A percentile compares a stretch with the other conserved stretches of the same genome.
These are phyloP conservation scores for Salminus brasiliensis DNA, from an alignment of 2,113 vertebrate species.

Conservation along the genomic window DNA sequence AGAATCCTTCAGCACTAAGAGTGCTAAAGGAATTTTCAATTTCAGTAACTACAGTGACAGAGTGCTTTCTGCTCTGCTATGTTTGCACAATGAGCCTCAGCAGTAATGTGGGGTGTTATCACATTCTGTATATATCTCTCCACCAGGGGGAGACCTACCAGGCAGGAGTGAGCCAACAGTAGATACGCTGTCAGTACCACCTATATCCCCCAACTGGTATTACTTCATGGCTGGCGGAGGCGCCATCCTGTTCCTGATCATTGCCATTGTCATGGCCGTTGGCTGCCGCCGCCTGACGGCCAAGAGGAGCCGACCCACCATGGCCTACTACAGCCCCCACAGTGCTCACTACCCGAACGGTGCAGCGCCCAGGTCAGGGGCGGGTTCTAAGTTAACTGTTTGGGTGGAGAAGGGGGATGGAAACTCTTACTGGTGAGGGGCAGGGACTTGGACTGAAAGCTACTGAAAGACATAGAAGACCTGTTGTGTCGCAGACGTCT, in stretches of 20 bases:
- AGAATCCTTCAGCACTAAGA: not conserved
- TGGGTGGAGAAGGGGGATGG: slow-evolving; percentile 88
- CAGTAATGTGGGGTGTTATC: slow-evolving; percentile 35
- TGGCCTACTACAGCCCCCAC: slow-evolving; percentile 98
- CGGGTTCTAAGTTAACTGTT: slow-evolving; percentile 95
- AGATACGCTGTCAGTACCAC: slow-evolving; percentile 93
- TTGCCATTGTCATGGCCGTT: slow-evolving; percentile 93
- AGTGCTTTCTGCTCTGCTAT: slow-evolving; percentile 36
- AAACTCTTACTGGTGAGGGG: slow-evolving; percentile 78
- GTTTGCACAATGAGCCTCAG: slow-evolving; percentile 43
- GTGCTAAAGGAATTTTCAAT: not conserved
- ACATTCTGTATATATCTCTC: slow-evolving; percentile 87
- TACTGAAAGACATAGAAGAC: slow-evolving; percentile 8
- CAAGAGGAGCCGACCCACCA: slow-evolving; percentile 97
- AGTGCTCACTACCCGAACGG: slow-evolving; percentile 86
- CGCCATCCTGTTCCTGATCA: slow-evolving; percentile 93
- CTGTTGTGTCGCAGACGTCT: slow-evolving; percentile 25
- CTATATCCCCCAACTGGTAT: slow-evolving; percentile 99
- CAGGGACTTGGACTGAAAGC: not conserved
- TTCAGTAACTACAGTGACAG: slow-evolving; percentile 27
- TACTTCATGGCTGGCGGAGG: slow-evolving; percentile 97
- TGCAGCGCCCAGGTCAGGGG: slow-evolving; percentile 77
- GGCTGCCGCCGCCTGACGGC: slow-evolving; percentile 98
- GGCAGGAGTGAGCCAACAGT: slow-evolving; percentile 89
- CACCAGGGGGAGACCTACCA: slow-evolving; percentile 95